Conservation (phyloP, 2,888 invertebrate species). For the Dermolepida albohirtum region DNA sequence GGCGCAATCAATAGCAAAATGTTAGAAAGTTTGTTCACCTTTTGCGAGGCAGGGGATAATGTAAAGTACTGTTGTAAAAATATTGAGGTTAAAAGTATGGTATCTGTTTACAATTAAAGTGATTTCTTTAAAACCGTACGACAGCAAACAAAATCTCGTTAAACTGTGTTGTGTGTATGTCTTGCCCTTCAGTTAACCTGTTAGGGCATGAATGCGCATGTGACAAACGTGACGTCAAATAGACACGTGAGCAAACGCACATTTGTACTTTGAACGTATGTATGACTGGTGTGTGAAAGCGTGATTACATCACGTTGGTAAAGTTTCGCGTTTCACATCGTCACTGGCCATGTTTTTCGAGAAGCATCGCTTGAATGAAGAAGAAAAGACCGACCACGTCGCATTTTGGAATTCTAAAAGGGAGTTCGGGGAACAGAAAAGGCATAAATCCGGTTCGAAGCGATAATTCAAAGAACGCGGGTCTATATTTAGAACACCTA, state of each 20-base stretch:
- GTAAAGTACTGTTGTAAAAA: background rate
- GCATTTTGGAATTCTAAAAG: no score
- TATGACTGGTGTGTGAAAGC: background rate
- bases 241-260: constrained; percentile 26
- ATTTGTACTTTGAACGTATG: background rate
- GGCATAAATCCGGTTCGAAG: background rate
- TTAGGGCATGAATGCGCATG: constrained; percentile 15
- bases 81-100: constrained; percentile 8
- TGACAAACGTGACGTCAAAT: constrained; percentile 19
- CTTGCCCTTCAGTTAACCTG: constrained; percentile 34
- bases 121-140: constrained; percentile 11
- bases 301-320: background rate
- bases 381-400: no score
- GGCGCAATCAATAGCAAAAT: no score
- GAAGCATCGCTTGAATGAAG: no score
- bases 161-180: background rate
- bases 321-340: no score
- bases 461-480: background rate
- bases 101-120: constrained; percentile 27
- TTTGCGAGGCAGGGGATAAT: constrained; percentile 1
- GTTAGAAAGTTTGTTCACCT: background rate
- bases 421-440: no score
- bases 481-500: constrained; percentile 45
- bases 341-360: no score
- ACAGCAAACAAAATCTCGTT: background rate